Evolutionary conservation across 2,888 invertebrate species (phyloP).

Genomic region (Augiades crinisus): DNA sequence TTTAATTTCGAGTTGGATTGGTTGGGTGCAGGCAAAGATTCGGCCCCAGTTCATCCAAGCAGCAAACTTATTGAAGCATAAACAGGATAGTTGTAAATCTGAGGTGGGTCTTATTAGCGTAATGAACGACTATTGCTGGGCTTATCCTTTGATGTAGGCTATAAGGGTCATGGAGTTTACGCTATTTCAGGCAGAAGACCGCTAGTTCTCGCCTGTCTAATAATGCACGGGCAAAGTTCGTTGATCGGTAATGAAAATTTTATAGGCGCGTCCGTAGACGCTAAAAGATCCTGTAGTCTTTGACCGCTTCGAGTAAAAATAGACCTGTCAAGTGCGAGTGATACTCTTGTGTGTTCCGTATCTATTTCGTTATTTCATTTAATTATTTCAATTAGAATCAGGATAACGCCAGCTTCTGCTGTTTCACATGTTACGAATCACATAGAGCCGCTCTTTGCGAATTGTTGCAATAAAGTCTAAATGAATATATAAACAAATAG

Average conservation of each 20-base stretch:
- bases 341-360: no score
- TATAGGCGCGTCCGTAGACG: background rate
- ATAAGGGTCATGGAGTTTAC: background rate
- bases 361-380: no score
- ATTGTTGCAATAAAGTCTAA: no score
- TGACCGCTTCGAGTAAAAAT: background rate
- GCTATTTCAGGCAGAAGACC: slow-evolving; percentile 4
- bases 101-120: slow-evolving; percentile 46
- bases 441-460: no score
- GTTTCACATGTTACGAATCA: no score
- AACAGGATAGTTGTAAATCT: slow-evolving; percentile 59
- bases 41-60: slow-evolving; percentile 51
- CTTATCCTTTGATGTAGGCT: slow-evolving; percentile 13
- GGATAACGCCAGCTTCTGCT: no score
- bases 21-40: slow-evolving; percentile 48
- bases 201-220: slow-evolving; percentile 5
- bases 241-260: slow-evolving; percentile 19
- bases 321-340: no score
- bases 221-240: slow-evolving; percentile 1
- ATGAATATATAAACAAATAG: no score
- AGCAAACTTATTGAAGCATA: slow-evolving; percentile 54
- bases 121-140: slow-evolving; percentile 19
- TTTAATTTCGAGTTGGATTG: slow-evolving; percentile 37
- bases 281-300: no score
- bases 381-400: no score